These are phyloP conservation scores for Calliphora vicina DNA, from an alignment of 1,140 invertebrate genomes.

Conservation along the genomic window DNA sequence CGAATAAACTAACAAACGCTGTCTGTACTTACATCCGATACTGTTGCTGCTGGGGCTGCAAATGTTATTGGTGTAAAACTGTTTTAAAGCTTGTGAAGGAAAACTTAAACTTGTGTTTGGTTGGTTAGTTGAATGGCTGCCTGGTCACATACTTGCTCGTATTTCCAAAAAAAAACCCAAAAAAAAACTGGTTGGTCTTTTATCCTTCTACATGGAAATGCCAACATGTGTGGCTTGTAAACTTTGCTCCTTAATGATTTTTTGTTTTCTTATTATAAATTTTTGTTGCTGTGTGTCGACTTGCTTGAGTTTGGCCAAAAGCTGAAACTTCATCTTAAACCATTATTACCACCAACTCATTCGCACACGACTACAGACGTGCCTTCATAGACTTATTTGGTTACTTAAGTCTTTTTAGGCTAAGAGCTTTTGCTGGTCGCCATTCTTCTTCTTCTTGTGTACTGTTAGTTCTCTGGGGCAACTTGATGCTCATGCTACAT, in stretches of 20 bases:
- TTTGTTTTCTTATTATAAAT: not conserved
- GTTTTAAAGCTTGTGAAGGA: not conserved
- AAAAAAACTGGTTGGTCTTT: constrained; percentile 16
- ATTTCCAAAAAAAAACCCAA: not conserved
- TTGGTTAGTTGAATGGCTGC: not conserved
- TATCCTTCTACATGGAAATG: constrained; percentile 11
- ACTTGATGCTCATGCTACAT: constrained; percentile 23
- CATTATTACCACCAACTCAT: not conserved
- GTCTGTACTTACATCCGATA: not conserved
- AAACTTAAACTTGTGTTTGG: not conserved
- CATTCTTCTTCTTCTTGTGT: constrained; percentile 18
- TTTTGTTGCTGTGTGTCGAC: not conserved
- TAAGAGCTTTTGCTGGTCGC: constrained; percentile 23
- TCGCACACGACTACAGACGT: not conserved
- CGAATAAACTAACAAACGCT: not conserved
- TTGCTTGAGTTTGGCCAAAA: constrained; percentile 7
- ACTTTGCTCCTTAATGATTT: constrained; percentile 31
- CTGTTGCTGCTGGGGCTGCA: not conserved
- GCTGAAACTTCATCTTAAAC: constrained; percentile 23
- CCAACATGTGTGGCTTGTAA: constrained; percentile 28
- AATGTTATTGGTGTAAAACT: constrained; percentile 2
- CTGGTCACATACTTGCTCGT: constrained; percentile 2
- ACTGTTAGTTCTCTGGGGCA: not conserved
- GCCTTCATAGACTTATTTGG: not conserved
- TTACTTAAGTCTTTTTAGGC: not conserved